phyloP scores from a whole-genome alignment of 2,888 invertebrate genomes.

The Aethes cnicana region DNA sequence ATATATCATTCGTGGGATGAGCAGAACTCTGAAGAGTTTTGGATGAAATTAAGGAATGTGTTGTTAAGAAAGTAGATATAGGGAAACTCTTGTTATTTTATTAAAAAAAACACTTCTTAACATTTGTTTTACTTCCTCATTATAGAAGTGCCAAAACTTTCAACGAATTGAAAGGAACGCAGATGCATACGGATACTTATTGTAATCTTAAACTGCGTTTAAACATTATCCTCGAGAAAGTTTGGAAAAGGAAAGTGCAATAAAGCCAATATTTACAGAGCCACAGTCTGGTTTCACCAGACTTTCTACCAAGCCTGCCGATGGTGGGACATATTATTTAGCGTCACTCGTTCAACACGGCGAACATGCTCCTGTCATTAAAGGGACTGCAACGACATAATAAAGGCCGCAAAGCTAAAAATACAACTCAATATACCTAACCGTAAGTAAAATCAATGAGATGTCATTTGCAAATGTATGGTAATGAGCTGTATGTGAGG shows the following conservation, averaged over 20 bases:
- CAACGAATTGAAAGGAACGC: constrained; percentile 39
- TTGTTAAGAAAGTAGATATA: constrained; percentile 42
- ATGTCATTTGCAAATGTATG: constrained; percentile 11
- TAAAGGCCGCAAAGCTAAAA: neutral
- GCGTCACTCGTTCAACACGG: neutral
- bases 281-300: constrained; percentile 45
- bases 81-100: constrained; percentile 2
- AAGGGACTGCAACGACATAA: no score
- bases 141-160: no score
- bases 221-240: constrained; percentile 51
- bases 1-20: constrained; percentile 84
- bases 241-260: constrained; percentile 59
- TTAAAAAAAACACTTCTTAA: constrained; percentile 1
- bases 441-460: constrained; percentile 14
- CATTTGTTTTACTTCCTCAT: constrained; percentile 3
- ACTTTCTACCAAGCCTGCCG: constrained; percentile 52
- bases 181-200: constrained; percentile 9
- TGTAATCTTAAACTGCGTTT: neutral
- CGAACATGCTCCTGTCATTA: neutral
- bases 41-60: constrained; percentile 65
- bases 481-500: constrained; percentile 1
- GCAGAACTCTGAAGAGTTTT: constrained; percentile 66
- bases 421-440: constrained; percentile 5
- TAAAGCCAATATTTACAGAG: constrained; percentile 56
- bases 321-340: constrained; percentile 31